Conservation (phyloP, 2,797 vertebrate genomes). For the Gallinago solitaria region DNA sequence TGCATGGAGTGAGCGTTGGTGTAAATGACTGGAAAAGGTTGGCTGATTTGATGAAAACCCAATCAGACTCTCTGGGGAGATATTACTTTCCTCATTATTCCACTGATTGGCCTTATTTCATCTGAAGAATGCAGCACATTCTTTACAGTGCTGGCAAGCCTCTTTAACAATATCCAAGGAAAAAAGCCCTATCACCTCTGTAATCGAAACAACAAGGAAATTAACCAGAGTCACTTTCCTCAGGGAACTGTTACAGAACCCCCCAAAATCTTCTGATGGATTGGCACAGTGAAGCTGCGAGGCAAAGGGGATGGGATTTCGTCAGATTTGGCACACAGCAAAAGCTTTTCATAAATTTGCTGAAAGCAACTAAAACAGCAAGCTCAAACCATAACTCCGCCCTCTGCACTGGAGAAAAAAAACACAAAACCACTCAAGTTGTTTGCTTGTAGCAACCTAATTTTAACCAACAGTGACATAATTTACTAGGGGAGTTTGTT, state of each 20-base stretch:
- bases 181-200: constrained; percentile 76
- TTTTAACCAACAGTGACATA: constrained; percentile 83
- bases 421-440: constrained; percentile 28
- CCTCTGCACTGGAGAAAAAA: constrained; percentile 28
- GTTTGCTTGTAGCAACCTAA: constrained; percentile 80
- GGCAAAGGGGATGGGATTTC: background rate
- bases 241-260: constrained; percentile 34
- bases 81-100: constrained; percentile 92
- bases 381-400: constrained; percentile 4
- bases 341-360: constrained; percentile 58
- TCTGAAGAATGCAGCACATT: constrained; percentile 83
- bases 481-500: constrained; percentile 80
- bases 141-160: constrained; percentile 79
- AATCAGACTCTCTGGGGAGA: constrained; percentile 88
- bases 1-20: constrained; percentile 71
- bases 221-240: constrained; percentile 72
- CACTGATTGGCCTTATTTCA: constrained; percentile 92
- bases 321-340: background rate
- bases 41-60: constrained; percentile 89
- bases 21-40: constrained; percentile 85
- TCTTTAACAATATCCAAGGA: constrained; percentile 79
- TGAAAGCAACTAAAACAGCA: constrained; percentile 60
- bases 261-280: constrained; percentile 34
- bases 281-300: background rate
- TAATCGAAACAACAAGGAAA: constrained; percentile 79